Evolutionary conservation across 2,888 invertebrate species (phyloP).

Genomic region (Erpobdella octoculata): DNA sequence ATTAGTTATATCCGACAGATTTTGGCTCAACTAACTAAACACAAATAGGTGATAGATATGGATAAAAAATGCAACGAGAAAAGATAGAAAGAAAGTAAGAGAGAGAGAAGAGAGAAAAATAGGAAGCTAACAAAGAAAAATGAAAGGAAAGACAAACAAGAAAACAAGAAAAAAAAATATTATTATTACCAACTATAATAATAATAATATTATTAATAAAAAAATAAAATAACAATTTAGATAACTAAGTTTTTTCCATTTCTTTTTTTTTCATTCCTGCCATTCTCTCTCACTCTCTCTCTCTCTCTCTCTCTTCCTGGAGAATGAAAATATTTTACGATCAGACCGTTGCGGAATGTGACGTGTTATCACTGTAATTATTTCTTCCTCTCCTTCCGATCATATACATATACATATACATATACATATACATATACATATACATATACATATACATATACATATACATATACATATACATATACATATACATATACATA

Average conservation of each 20-base stretch:
- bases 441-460: no score
- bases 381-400: background rate
- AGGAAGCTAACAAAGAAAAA: no score
- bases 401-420: no score
- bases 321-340: background rate
- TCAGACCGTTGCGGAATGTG: background rate
- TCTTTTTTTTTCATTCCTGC: background rate
- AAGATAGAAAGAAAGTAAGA: no score
- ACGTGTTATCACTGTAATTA: background rate
- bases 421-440: no score
- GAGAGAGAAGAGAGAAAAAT: no score
- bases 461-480: no score
- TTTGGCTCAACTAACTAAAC: no score
- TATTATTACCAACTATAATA: background rate
- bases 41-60: no score
- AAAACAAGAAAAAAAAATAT: background rate
- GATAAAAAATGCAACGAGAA: no score
- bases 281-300: background rate
- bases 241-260: background rate
- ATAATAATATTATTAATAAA: background rate
- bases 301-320: background rate
- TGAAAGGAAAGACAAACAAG: background rate
- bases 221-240: background rate
- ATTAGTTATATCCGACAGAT: no score
- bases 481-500: no score